Conservation (phyloP, 2,797 vertebrate species). For the Aldrovandia affinis region DNA sequence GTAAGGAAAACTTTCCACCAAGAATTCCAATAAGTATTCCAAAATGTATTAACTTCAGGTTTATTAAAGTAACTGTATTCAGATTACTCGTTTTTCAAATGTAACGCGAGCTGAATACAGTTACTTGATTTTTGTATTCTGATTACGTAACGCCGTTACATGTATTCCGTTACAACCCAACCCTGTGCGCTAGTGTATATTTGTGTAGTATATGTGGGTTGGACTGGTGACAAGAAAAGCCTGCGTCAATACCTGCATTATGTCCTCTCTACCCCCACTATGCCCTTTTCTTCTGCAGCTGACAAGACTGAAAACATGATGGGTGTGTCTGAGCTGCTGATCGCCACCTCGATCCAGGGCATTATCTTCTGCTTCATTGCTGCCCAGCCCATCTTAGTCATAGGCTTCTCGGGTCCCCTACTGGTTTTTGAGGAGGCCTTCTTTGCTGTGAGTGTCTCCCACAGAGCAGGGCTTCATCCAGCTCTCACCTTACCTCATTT, state of each 20-base stretch:
- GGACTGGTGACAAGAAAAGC: not conserved
- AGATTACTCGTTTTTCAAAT: too few species aligned
- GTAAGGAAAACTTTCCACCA: too few species aligned
- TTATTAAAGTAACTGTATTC: too few species aligned
- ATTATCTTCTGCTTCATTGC: constrained; percentile 86
- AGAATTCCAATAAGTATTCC: too few species aligned
- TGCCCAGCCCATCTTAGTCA: constrained; percentile 90
- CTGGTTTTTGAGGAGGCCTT: constrained; percentile 97
- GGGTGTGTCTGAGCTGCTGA: constrained; percentile 89
- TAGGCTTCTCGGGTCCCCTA: constrained; percentile 96
- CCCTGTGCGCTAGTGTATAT: too few species aligned
- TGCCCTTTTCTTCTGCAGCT: constrained; percentile 66
- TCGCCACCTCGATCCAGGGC: constrained; percentile 88
- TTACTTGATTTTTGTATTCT: too few species aligned
- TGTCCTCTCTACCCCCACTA: not conserved
- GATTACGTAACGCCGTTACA: too few species aligned
- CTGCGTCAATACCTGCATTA: not conserved
- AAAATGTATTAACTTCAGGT: too few species aligned
- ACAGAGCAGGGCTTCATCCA: not conserved
- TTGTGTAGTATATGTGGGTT: not conserved
- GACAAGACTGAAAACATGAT: constrained; percentile 90
- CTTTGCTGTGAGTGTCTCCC: constrained; percentile 72
- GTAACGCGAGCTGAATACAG: too few species aligned
- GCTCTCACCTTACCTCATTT: not conserved
- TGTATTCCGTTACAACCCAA: too few species aligned